These are phyloP conservation scores for Sylvietta virens DNA, from an alignment of 2,113 vertebrate species.

Conservation along the genomic window DNA sequence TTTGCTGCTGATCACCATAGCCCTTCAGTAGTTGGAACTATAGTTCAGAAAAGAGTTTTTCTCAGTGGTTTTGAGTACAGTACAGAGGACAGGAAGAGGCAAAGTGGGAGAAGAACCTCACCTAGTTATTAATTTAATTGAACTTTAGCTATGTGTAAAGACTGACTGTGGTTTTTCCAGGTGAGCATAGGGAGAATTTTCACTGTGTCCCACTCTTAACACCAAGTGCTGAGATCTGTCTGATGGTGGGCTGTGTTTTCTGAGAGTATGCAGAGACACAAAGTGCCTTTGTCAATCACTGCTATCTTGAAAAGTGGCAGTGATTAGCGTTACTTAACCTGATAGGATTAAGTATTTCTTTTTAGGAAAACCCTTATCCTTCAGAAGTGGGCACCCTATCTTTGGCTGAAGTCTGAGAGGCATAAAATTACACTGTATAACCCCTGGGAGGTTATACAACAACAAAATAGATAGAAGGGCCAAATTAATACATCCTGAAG, in stretches of 20 bases:
- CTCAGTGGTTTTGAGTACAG: background rate
- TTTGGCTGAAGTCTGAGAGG: background rate
- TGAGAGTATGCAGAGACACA: background rate
- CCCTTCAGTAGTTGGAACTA: background rate
- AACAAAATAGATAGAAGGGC: background rate
- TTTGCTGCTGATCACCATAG: background rate
- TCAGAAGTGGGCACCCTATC: background rate
- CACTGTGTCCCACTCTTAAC: background rate
- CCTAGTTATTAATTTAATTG: background rate
- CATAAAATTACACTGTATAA: background rate
- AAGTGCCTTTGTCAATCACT: background rate
- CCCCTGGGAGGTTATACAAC: background rate
- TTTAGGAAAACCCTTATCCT: background rate
- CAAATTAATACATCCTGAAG: background rate
- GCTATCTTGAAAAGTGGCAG: background rate
- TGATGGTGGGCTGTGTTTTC: background rate
- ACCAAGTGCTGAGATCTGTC: background rate
- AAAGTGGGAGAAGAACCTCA: background rate
- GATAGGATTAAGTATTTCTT: background rate
- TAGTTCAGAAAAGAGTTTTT: background rate
- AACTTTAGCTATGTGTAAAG: background rate
- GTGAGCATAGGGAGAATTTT: background rate
- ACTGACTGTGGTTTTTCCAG: background rate
- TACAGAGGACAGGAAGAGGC: background rate
- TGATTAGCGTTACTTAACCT: no score